Base-by-base conservation (phyloP, 2,113 vertebrate species). In the Scomber scombrus region DNA sequence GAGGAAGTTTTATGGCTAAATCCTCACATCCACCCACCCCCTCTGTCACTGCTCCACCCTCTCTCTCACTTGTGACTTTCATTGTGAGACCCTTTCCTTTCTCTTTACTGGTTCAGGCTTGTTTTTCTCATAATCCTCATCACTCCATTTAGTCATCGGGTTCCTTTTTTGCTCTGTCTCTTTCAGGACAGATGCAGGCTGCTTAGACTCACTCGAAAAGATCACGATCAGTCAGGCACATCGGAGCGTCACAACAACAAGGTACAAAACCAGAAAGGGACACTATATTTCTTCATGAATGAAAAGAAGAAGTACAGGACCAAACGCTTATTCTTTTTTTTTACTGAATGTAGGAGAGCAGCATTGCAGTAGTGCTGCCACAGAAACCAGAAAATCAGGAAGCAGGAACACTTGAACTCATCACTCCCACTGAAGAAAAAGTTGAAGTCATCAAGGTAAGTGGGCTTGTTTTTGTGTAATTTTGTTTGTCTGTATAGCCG, bases 201-300 rank as follows among this genome's bases (percentile, higher is more conserved):
- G 63, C 90, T 95, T 78, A 87, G 92, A 62, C 85, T 96, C 79
- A 89, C 91, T 5, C 89, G 94, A 12, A 94, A 92, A 14, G 89
- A 88, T 56, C 90, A 81, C 40, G 91, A 95, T 47, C 92, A 88
- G 58, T 84, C 89, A 0, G 89, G 81, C 4, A 67, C 77, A 71
- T 88, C 87, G 0, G 92, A 95, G 54, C 86, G 75, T 43, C 68
- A 70, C 45, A 92, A 89, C 79, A 93, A 78, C 80, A 95, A 96
- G 95, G 95, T 91, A 82, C 26, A 21, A 45, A 58, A 61, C 23
- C 1, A 64, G 65, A 62, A 21, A 31, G 23, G 11, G 40, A 21
- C 52, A 21, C 43, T 9, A 9, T 21, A 11, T 34, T n/a, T 3
- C 64, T 55, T 46, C 21, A 7, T 26, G 19, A 57, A 0, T 8